Base-by-base conservation (phyloP, 37 sponge, comb jelly and placozoan species). In the Geodia barretti region DNA sequence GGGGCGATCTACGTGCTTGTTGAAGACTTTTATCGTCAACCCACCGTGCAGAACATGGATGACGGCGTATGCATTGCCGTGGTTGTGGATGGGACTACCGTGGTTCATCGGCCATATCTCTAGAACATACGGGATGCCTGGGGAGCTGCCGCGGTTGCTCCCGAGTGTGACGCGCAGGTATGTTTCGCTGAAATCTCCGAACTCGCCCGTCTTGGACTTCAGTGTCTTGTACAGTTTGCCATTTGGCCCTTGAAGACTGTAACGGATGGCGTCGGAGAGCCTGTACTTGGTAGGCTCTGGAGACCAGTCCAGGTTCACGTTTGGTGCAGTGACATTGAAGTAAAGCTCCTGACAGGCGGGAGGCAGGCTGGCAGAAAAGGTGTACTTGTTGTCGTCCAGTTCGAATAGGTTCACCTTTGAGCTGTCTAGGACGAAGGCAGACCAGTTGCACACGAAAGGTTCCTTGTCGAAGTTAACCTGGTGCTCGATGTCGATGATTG, bases 91-190 rank as follows among this genome's bases (percentile, higher is more conserved):
- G 3, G 91, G 91, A 62, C 91, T 90, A 37, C 73, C 71, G 26
- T 81, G 66, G 0, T 39, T 54, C 8, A 4, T 63, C 1, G 91
- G 86, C 91, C 91, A 90, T 40, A 90, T 85, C 73, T 90, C 91
- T 2, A 90, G 82, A 1, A 90, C 91, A 59, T 90, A 90, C 29
- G 91, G 91, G 19, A 90, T 63, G 2, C 91, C 91, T 47, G 91
- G 91, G 7, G 91, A 90, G 40, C 39, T 72, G 1, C 91, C 91
- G 35, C 60, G 72, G 39, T 47, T 31, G 0, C 3, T 1, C 8
- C 90, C 90, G 24, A 89, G 76, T 43, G 85, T 84, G 8, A 89
- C 85, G 1, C 90, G 79, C 20, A 89, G 36, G 54, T 89, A 89
- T 32, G 75, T 67, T 33, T 76, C 21, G 0, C 32, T 20, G 3